A percentile compares a stretch with the other conserved stretches of the same genome.
These are phyloP conservation scores for Helicoverpa assulta DNA, from an alignment of 2,888 invertebrate genomes.

Conservation along the genomic window DNA sequence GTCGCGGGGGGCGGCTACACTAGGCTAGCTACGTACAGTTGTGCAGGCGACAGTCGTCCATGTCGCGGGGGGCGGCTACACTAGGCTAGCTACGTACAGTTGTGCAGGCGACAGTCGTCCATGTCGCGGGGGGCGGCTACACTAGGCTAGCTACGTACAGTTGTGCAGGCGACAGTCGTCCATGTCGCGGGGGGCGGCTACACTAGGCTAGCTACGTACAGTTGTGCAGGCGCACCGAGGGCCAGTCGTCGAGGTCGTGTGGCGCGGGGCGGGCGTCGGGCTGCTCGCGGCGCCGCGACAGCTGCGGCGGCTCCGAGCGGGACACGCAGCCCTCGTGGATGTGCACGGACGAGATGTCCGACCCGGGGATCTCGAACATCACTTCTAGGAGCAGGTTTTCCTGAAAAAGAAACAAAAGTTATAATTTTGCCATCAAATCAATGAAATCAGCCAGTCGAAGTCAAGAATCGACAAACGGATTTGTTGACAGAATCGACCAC, in stretches of 20 bases:
- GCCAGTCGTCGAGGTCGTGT: constrained; percentile 76
- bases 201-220: constrained; percentile 67
- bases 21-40: no score
- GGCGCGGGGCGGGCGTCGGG: constrained; percentile 44
- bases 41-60: no score
- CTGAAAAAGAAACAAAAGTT: constrained; percentile 80
- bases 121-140: constrained; percentile 49
- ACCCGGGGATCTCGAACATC: constrained; percentile 99
- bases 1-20: no score
- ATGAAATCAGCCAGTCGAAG: background rate
- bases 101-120: constrained; percentile 77
- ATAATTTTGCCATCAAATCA: background rate
- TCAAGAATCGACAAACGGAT: no score
- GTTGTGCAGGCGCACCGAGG: constrained; percentile 78
- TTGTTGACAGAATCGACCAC: no score
- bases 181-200: background rate
- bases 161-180: background rate
- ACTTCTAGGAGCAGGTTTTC: constrained; percentile 98
- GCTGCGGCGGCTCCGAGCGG: constrained; percentile 75
- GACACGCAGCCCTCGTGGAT: constrained; percentile 95
- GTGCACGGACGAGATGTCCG: constrained; percentile 96
- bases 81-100: constrained; percentile 67
- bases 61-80: no score
- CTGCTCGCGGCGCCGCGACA: constrained; percentile 64
- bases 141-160: constrained; percentile 66